Percentiles rank a stretch among this genome's conserved stretches.
Conservation (phyloP, 2,888 invertebrate species). For the Noctua fimbriata region DNA sequence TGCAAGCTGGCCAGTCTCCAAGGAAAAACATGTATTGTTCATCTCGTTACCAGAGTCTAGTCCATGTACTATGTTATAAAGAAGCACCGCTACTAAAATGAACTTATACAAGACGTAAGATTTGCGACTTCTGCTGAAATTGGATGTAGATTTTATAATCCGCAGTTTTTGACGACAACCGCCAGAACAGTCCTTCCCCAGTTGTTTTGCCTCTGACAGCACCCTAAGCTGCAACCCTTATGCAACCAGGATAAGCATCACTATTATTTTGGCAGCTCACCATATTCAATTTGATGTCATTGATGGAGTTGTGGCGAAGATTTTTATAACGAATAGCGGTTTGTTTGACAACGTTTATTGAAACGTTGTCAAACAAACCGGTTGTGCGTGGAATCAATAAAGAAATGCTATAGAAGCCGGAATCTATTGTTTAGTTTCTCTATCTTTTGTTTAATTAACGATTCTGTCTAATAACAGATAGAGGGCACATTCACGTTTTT, state of each 20-base stretch:
- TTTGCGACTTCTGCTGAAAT: not conserved
- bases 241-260: not conserved
- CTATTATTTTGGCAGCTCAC: not conserved
- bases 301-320: not conserved
- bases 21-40: slow-evolving; percentile 11
- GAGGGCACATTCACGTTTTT: slow-evolving; percentile 48
- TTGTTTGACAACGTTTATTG: too few relatives aligned
- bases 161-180: not conserved
- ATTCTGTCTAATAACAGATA: slow-evolving; percentile 38
- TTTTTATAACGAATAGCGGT: not conserved
- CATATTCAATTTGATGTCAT: not conserved
- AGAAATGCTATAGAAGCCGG: slow-evolving; percentile 2
- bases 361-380: not conserved
- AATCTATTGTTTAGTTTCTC: slow-evolving; percentile 33
- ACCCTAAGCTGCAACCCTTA: not conserved
- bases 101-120: not conserved
- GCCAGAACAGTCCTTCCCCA: not conserved
- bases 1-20: slow-evolving; percentile 2
- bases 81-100: not conserved
- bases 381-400: slow-evolving; percentile 5
- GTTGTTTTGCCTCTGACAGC: not conserved
- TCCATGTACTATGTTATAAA: slow-evolving; percentile 11
- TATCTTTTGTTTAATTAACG: too few relatives aligned
- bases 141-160: not conserved
- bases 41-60: not conserved